Evolutionary conservation across 2,888 invertebrate genomes (phyloP).

Genomic region (Oscheius sp.): DNA sequence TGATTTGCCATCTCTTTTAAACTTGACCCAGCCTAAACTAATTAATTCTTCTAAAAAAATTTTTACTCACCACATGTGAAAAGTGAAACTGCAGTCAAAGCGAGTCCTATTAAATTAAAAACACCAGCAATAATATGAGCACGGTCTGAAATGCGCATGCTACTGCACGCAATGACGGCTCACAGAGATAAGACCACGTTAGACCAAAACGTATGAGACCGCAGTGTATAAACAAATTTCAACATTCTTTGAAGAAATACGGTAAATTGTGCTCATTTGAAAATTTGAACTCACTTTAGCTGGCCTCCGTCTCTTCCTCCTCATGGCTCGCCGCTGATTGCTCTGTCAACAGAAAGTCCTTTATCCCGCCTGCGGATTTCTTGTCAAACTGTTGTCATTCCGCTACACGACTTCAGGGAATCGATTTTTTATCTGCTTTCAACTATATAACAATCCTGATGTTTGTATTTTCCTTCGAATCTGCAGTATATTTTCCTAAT

Average conservation of each 20-base stretch:
- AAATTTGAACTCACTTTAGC: not conserved
- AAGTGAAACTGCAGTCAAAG: not conserved
- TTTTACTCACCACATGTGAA: slow-evolving; percentile 20
- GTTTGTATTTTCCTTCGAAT: not conserved
- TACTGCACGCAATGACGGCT: no score
- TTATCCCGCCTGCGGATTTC: slow-evolving; percentile 19
- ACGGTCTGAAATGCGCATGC: slow-evolving; percentile 9
- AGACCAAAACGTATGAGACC: no score
- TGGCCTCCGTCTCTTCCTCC: not conserved
- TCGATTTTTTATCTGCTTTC: not conserved
- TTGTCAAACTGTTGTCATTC: slow-evolving; percentile 21
- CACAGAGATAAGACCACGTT: no score
- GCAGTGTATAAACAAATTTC: no score
- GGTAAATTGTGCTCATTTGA: no score
- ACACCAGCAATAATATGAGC: slow-evolving; percentile 10
- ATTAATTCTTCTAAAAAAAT: not conserved
- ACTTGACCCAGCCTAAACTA: slow-evolving; percentile 5
- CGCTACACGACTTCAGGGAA: not conserved
- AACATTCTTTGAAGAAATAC: no score
- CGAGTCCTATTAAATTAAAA: not conserved
- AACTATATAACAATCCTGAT: no score
- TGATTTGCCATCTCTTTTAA: not conserved
- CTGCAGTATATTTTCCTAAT: no score
- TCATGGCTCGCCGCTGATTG: slow-evolving; percentile 7
- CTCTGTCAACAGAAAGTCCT: slow-evolving; percentile 21